Percentiles rank a stretch among this genome's conserved stretches.
phyloP scores from a whole-genome alignment of 2,113 vertebrate genomes.

The Neolamprologus sp. region DNA sequence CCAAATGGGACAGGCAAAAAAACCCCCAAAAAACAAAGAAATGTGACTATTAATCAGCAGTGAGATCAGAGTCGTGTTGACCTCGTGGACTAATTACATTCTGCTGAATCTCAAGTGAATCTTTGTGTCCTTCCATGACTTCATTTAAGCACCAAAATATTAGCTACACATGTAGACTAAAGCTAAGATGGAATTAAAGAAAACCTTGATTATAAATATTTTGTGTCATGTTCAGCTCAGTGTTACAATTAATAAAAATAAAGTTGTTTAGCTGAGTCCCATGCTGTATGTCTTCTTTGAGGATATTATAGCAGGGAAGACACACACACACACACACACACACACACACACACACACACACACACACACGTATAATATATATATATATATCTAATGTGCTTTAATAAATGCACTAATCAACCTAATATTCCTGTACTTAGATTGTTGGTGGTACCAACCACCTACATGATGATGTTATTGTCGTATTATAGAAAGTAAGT shows the following conservation, averaged over 20 bases:
- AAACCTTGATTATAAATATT: neutral
- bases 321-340: too few species aligned
- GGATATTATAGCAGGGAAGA: neutral
- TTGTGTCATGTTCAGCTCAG: neutral
- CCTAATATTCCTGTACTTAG: neutral
- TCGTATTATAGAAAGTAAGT: neutral
- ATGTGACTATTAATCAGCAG: neutral
- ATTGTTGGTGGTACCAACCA: neutral
- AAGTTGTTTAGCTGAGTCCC: neutral
- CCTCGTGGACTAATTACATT: accelerated
- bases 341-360: too few species aligned
- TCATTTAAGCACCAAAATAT: neutral
- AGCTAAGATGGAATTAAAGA: neutral
- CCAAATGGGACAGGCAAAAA: too few species aligned
- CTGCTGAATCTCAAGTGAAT: neutral
- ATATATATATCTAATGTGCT: neutral
- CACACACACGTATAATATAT: neutral
- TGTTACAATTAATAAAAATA: neutral
- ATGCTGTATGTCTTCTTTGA: neutral
- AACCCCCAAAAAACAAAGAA: neutral
- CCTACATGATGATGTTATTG: neutral
- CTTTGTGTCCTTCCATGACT: neutral
- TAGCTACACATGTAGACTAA: neutral
- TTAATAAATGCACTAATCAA: neutral
- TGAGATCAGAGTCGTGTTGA: neutral